phyloP scores from a whole-genome alignment of 1,140 invertebrate genomes.

The Microplitis demolitor region DNA sequence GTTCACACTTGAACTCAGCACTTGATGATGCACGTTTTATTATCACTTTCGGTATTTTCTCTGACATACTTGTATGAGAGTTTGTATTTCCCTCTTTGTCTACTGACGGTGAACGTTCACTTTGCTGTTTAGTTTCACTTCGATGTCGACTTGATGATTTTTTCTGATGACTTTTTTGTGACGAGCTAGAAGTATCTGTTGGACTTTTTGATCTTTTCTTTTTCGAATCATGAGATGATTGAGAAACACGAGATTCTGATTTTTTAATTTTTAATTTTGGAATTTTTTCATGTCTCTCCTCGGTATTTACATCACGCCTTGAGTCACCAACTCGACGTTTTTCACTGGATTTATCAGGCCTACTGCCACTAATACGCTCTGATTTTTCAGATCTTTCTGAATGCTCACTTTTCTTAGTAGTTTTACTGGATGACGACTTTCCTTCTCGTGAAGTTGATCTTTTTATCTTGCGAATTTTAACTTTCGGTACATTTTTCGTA shows the following conservation, averaged over 20 bases:
- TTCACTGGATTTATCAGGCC: neutral
- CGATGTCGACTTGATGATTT: conserved; percentile 20
- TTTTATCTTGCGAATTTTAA: conserved; percentile 50
- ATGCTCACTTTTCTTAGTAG: neutral
- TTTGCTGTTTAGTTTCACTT: neutral
- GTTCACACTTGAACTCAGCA: conserved; percentile 58
- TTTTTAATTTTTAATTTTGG: conserved; percentile 48
- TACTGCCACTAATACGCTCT: neutral
- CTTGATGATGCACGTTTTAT: conserved; percentile 55
- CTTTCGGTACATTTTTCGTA: conserved; percentile 46
- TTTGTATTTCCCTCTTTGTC: conserved; percentile 22
- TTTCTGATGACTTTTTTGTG: conserved; percentile 23
- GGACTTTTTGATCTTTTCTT: conserved; percentile 36
- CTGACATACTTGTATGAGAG: conserved; percentile 25
- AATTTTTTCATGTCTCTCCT: conserved; percentile 33
- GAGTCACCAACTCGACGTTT: conserved; percentile 2
- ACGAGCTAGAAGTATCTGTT: neutral
- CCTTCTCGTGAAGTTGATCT: conserved; percentile 17
- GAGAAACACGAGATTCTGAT: conserved; percentile 20
- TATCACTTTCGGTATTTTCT: conserved; percentile 58
- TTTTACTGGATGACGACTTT: neutral
- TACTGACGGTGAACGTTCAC: conserved; percentile 16
- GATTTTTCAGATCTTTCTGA: neutral
- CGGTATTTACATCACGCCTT: neutral
- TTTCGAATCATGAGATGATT: conserved; percentile 18